Base-by-base conservation (phyloP, 2,113 vertebrate genomes). In the Oryzias javanicus region DNA sequence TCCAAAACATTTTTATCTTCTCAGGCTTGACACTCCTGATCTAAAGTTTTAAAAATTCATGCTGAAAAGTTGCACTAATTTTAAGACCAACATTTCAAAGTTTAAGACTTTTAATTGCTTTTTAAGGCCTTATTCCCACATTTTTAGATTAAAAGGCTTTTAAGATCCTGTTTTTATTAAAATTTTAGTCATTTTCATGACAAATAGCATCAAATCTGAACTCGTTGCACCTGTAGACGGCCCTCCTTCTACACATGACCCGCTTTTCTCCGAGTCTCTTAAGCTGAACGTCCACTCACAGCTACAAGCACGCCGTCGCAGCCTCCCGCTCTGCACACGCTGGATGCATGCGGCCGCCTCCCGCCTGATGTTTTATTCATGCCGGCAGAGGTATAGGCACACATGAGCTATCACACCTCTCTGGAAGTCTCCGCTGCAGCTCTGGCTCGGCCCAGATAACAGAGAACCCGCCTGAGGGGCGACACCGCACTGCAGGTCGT, bases 371-470 rank as follows among this genome's bases (percentile, higher is more conserved):
- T 88, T 89, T 90, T 84, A 90, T 90, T 89, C 85, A 89, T 89
- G 62, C 50, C 25, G 20, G 72, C 64, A 55, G 55, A 74, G 70
- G 72, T 72, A 76, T 69, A 78, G 72, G 74, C 78, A 79, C 85
- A 83, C 76, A 80, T 51, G 55, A 83, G 83, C 79, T 76, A 82
- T 86, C 75, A 74, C 73, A 84, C 73, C 79, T 76, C 71, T 76
- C 75, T 22, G 67, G 25, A 35, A 67, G 76, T 78, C 86, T 83
- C 79, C 81, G 55, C 84, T 56, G 79, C 67, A 27, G 76, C 54
- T 80, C 81, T 86, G 86, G 70, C 77, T 67, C 49, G 81, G 85
- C 84, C 78, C 75, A 82, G 90, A 91, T 91, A 90, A 89, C 82
- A 56, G 73, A 64, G 72, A 81, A 69, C 69, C 72, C 74, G 84